These are phyloP conservation scores for Hedychridium roseum DNA, from an alignment of 2,888 invertebrate species.

Conservation along the genomic window DNA sequence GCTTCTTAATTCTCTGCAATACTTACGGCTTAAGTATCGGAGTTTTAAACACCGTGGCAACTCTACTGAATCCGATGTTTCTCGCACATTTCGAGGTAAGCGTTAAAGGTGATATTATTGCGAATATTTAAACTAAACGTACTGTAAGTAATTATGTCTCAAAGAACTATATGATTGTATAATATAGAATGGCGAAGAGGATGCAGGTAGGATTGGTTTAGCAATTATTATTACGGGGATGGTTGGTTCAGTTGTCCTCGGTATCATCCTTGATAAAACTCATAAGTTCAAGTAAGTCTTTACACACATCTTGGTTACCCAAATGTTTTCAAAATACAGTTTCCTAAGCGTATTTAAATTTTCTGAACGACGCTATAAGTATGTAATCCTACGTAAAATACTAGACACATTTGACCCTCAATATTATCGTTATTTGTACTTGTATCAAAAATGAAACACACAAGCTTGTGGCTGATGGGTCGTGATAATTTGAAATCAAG, in stretches of 20 bases:
- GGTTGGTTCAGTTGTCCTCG: constrained; percentile 71
- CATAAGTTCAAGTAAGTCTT: constrained; percentile 70
- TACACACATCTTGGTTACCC: constrained; percentile 3
- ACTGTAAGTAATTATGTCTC: too few species aligned
- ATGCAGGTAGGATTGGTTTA: constrained; percentile 71
- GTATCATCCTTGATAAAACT: constrained; percentile 72
- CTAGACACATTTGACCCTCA: too few species aligned
- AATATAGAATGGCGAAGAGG: constrained; percentile 65
- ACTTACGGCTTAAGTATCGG: constrained; percentile 79
- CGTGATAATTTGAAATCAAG: too few species aligned
- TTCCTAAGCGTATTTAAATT: too few species aligned
- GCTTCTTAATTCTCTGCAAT: constrained; percentile 69
- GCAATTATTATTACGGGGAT: constrained; percentile 72
- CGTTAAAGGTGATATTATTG: constrained; percentile 5
- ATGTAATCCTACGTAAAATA: too few species aligned
- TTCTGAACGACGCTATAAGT: too few species aligned
- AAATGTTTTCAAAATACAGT: not conserved
- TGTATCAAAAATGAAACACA: too few species aligned
- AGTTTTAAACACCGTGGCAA: constrained; percentile 76
- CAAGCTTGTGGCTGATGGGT: too few species aligned
- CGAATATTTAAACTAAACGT: not conserved
- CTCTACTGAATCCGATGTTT: constrained; percentile 67
- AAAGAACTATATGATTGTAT: too few species aligned
- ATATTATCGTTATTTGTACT: too few species aligned
- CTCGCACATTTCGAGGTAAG: constrained; percentile 63